These are phyloP conservation scores for Spisula subtruncata DNA, from an alignment of 2,888 invertebrate genomes.

Conservation along the genomic window DNA sequence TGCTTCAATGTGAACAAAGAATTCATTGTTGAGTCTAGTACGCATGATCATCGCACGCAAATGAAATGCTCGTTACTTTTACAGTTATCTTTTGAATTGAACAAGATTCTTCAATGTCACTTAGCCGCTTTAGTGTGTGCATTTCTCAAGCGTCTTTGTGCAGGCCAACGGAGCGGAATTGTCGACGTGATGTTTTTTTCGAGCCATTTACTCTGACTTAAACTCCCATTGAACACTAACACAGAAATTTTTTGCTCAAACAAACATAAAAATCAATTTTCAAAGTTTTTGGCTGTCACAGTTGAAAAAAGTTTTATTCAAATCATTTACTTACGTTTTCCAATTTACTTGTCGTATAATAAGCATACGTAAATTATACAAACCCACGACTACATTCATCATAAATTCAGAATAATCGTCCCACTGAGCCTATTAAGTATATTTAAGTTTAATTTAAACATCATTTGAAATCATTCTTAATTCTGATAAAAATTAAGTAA, in stretches of 20 bases:
- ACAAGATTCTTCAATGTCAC: constrained; percentile 18
- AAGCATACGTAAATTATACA: not conserved
- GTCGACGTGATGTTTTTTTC: not conserved
- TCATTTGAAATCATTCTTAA: not conserved
- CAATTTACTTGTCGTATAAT: not conserved
- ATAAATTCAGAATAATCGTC: not conserved
- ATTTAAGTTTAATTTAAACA: constrained; percentile 4
- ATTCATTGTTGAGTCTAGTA: constrained; percentile 8
- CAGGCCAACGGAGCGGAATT: constrained; percentile 13
- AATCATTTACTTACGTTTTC: not conserved
- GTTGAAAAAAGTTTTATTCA: not conserved
- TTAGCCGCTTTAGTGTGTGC: constrained; percentile 28
- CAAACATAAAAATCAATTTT: not conserved
- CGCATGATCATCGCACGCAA: constrained; percentile 29
- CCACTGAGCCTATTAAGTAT: not conserved
- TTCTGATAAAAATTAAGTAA: not conserved
- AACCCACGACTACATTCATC: not conserved
- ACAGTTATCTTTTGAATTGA: constrained; percentile 41
- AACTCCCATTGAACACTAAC: not conserved
- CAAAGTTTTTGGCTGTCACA: not conserved
- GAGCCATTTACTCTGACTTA: not conserved
- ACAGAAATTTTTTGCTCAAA: not conserved
- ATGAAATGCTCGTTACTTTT: constrained; percentile 49
- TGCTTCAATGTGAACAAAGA: constrained; percentile 31
- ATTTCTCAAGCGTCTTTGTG: constrained; percentile 30